phyloP scores from a whole-genome alignment of 2,797 vertebrate genomes.

The Pangasius macronema region DNA sequence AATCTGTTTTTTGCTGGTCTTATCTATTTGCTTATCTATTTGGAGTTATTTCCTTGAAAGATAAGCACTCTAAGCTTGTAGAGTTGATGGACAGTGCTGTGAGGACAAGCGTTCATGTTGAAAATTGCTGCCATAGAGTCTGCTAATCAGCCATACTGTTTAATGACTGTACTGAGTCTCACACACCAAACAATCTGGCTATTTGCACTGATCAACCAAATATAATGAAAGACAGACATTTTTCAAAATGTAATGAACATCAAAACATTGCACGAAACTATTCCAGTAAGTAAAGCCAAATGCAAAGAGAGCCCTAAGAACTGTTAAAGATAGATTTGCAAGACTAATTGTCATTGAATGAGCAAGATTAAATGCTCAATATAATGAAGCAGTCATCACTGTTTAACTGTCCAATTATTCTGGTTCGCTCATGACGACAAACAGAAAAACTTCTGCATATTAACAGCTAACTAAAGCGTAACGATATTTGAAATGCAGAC shows the following conservation, averaged over 20 bases:
- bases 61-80: background rate
- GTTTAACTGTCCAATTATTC: background rate
- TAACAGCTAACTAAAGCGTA: no score
- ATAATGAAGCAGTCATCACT: background rate
- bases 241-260: background rate
- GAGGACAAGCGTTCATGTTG: conserved; percentile 32
- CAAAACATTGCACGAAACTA: background rate
- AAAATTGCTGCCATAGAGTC: conserved; percentile 40
- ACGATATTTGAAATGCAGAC: background rate
- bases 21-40: background rate
- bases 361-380: conserved; percentile 12
- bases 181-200: conserved; percentile 28
- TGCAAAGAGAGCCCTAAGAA: background rate
- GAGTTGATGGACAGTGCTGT: conserved; percentile 4
- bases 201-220: conserved; percentile 8
- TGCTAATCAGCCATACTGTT: conserved; percentile 40
- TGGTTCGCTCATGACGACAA: background rate
- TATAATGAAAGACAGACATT: background rate
- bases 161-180: conserved; percentile 15
- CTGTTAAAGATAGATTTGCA: background rate
- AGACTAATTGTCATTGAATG: background rate
- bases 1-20: background rate
- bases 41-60: background rate
- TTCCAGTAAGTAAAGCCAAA: background rate
- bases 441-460: background rate